Percentiles rank a stretch among this genome's conserved stretches.
Conservation (phyloP, 1,140 invertebrate genomes). For the Probaryconus sp. region DNA sequence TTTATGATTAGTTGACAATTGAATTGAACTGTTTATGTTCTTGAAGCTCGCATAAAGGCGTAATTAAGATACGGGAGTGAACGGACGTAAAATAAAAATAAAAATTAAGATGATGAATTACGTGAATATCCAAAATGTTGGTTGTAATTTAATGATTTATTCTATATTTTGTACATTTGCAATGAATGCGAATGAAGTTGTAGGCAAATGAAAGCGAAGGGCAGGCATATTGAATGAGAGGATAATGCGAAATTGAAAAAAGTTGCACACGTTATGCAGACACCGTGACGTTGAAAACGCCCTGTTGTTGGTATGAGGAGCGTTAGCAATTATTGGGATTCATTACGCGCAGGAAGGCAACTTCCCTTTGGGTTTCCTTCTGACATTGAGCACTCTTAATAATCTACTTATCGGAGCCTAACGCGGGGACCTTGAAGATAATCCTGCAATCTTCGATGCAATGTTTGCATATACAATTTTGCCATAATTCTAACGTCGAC, state of each 20-base stretch:
- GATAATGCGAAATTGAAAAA: constrained; percentile 26
- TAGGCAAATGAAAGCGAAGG: neutral
- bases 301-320: constrained; percentile 65
- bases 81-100: too few relatives aligned
- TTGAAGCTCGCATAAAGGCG: too few relatives aligned
- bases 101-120: too few relatives aligned
- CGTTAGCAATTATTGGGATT: constrained; percentile 74
- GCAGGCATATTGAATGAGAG: constrained; percentile 1
- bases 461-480: constrained; percentile 13
- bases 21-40: too few relatives aligned
- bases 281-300: constrained; percentile 64
- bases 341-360: constrained; percentile 73
- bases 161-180: too few relatives aligned
- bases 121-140: too few relatives aligned
- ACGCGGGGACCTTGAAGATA: constrained; percentile 17
- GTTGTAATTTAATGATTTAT: too few relatives aligned
- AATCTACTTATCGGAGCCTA: constrained; percentile 42
- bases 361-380: constrained; percentile 63
- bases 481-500: neutral
- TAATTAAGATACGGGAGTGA: too few relatives aligned
- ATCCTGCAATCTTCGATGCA: neutral
- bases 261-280: constrained; percentile 46
- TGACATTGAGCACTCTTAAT: constrained; percentile 36
- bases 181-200: neutral
- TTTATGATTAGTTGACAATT: too few relatives aligned